Percentiles rank a stretch among this genome's conserved stretches.
Conservation (phyloP, 1,140 invertebrate genomes). For the Lepidurus packardi region DNA sequence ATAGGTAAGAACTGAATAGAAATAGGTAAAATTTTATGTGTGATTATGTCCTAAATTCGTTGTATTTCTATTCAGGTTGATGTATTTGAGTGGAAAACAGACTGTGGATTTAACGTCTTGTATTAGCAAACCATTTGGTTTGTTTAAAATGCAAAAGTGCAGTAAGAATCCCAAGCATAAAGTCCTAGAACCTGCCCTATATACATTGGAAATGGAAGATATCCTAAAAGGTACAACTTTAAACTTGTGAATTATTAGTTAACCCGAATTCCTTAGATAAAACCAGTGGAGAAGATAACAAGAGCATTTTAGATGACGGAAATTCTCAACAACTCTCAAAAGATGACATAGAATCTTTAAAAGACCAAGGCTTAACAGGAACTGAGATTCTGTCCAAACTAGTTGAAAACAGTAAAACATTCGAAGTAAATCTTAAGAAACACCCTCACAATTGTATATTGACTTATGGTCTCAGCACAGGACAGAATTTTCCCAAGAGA, state of each 20-base stretch:
- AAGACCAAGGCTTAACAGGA: conserved; percentile 64
- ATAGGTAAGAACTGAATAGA: conserved; percentile 20
- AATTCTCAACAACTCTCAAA: conserved; percentile 77
- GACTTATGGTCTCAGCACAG: conserved; percentile 55
- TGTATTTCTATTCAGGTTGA: conserved; percentile 41
- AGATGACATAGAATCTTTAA: conserved; percentile 71
- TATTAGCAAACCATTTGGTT: conserved; percentile 65
- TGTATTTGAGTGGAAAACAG: conserved; percentile 60
- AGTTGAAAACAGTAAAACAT: conserved; percentile 82
- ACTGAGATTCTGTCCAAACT: conserved; percentile 78
- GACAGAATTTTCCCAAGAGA: conserved; percentile 88
- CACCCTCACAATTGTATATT: neutral
- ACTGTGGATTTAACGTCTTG: conserved; percentile 62
- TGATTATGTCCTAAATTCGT: neutral
- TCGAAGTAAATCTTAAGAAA: conserved; percentile 40
- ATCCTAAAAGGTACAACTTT: conserved; percentile 50
- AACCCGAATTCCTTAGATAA: conserved; percentile 44
- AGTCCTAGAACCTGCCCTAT: conserved; percentile 22
- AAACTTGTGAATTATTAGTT: conserved; percentile 44
- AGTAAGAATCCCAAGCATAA: conserved; percentile 47
- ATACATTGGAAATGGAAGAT: conserved; percentile 29
- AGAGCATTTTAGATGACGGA: conserved; percentile 74
- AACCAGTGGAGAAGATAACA: conserved; percentile 67
- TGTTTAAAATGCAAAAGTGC: conserved; percentile 63
- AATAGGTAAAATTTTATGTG: neutral